Evolutionary conservation across 2,888 invertebrate genomes (phyloP), one percentile per base, ranked within the genome.

Genomic region (Diadegma fenestrale): DNA sequence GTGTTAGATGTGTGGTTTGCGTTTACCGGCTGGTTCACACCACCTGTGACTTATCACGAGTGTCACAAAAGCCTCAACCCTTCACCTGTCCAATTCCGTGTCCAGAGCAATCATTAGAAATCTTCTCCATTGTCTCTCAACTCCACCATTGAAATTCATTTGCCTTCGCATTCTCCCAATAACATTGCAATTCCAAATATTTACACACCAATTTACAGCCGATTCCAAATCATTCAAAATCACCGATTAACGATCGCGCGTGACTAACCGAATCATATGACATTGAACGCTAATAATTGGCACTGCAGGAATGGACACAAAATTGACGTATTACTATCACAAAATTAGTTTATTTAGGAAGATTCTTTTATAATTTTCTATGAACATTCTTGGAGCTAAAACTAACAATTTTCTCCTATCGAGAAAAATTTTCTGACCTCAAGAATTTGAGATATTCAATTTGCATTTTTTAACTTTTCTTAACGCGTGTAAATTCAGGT

Each of bases 1-100:
- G 64, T 43, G 54, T 77, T 63, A 77, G 54, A 73, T 30, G 43
- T 76, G 85, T 66, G 85, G 83, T 80, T 75, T 69, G 48, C 45
- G 73, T 80, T 82, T 80, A 73, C 80, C 82, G 71, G 71, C 63
- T 66, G 81, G 22, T 30, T 73, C 64, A 61, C 71, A 76, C 79
- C 71, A 82, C 75, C 75, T 80, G 75, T 48, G 66, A 58, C 30
- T 79, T 76, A 80, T 80, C 79, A 76, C 64, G 71, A 58, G 19
- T 63, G 14, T 63, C n/a, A 64, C 69, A 63, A 33, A 51, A 69
- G 45, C 64, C 58, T 14, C 69, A 66, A 66, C 73, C 73, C 48
- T 61, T 66, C 75, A 41, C 12, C 41, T 66, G 69, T 64, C 81
- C 26, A 3, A 41, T 75, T 33, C 71, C 63, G 19, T 37, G n/a